These are phyloP conservation scores for Caenorhabditis sp. DNA, from an alignment of 2,888 invertebrate species.

Conservation along the genomic window DNA sequence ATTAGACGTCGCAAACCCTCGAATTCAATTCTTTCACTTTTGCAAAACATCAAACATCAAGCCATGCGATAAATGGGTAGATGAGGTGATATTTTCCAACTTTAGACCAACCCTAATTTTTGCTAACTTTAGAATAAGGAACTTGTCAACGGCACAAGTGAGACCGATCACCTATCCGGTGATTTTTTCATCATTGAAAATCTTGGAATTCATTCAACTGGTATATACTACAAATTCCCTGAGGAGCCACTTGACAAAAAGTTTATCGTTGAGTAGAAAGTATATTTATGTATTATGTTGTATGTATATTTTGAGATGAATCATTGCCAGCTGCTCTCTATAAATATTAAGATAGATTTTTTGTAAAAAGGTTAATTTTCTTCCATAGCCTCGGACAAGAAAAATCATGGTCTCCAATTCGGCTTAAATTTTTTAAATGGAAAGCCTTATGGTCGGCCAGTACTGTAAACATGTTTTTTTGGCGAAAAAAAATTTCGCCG, in stretches of 20 bases:
- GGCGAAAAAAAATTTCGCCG: too few relatives aligned
- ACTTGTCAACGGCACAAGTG: conserved; percentile 10
- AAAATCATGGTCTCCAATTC: too few relatives aligned
- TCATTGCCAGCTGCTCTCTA: too few relatives aligned
- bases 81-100: conserved; percentile 13
- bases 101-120: not conserved
- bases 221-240: conserved; percentile 24
- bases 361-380: too few relatives aligned
- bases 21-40: conserved; percentile 26
- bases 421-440: too few relatives aligned
- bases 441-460: too few relatives aligned
- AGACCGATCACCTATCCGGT: conserved; percentile 9
- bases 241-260: conserved; percentile 25
- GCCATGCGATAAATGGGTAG: conserved; percentile 22
- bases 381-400: too few relatives aligned
- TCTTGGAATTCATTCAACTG: conserved; percentile 17
- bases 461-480: too few relatives aligned
- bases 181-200: conserved; percentile 28
- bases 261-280: conserved; percentile 21
- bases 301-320: not conserved
- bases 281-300: not conserved
- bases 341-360: too few relatives aligned
- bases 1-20: conserved; percentile 21
- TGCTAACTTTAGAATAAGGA: conserved; percentile 16
- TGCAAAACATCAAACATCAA: conserved; percentile 13